Evolutionary conservation across 2,113 vertebrate species (phyloP), one percentile per base, ranked within the genome.

Genomic region (Nanorana parkeri): DNA sequence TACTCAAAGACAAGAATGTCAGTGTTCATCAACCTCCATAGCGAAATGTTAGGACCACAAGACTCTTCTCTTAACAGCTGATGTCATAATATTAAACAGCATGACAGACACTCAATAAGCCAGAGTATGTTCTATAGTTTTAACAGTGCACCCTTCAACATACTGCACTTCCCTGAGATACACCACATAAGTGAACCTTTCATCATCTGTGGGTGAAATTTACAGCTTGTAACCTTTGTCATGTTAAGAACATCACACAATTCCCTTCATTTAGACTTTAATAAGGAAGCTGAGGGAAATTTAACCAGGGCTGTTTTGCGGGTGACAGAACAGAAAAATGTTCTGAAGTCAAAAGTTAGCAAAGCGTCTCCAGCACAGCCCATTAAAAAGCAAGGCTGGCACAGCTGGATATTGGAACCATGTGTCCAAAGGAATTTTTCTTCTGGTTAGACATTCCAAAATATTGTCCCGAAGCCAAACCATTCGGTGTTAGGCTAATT

Each of bases 401-500:
- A 96, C 96, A 93, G 93, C 90, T 87, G 88, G 90, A 94, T 97
- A 99, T 99, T 98, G 94, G 94, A 98, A 99, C 95, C 98, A 99
- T 95, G 95, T 99, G 98, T 96, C 95, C 87, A 74, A 92, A 97
- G 93, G 96, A 98, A 98, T 99, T 97, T 94, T 95, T 97, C 95
- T 92, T 93, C 96, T 95, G 96, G 94, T 96, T 96, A 96, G 96
- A 96, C 97, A 99, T 99, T 99, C 97, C 96, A 96, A 98, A 83
- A 98, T 96, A 97, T 96, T 96, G 96, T 97, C 96, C 95, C 94
- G 90, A 91, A 96, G 95, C 97, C 96, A 96, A 95, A 97, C 94
- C 97, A 95, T 97, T 97, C 94, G 96, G 97, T 99, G 98, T 99
- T 97, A 96, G 96, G 93, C 96, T 99, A 99, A 99, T 99, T 99